Base-by-base conservation (phyloP, 2,113 vertebrate species). In the Potamarius usumacintae region DNA sequence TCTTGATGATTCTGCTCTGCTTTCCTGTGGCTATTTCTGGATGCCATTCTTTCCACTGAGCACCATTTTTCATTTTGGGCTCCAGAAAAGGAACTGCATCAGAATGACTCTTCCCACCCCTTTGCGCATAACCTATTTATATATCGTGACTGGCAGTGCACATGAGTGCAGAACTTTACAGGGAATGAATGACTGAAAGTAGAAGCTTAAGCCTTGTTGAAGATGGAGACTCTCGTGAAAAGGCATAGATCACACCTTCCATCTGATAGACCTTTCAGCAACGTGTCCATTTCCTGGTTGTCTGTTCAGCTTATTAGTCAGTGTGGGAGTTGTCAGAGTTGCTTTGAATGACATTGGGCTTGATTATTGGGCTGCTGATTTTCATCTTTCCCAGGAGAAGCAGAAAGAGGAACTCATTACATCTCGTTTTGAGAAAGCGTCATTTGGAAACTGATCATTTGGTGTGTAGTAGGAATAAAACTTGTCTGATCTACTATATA, bases 11-110 rank as follows among this genome's bases (percentile, higher is more conserved):
- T 77, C 80, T 67, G 20, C 78, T 63, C 65, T 67, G 53, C 83
- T 90, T 62, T 90, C 87, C 82, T 86, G 87, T 52, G 82, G 63
- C 82, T 88, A 86, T 88, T 88, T 88, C 83, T 86, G 84, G 84
- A 69, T 52, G 18, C 60, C 72, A 88, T 88, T 88, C 72, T 88
- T 86, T 88, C 81, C 89, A 77, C 76, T 48, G 34, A 85, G 89
- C 78, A 89, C 86, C 86, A 78, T 87, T 87, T 87, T 84, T 55
- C 67, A 42, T 78, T 81, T 86, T 42, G 48, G 86, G 62, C 76
- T 88, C 86, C 89, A 86, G 53, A 88, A 86, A 87, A 79, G 53
- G 60, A 69, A 84, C 60, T 58, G 14, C 71, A 58, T 74, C 60
- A 79, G 60, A 34, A 52, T 34, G 53, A 52, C 82, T 50, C 27